Evolutionary conservation across 2,797 vertebrate genomes (phyloP), one percentile per base, ranked within the genome.

Genomic region (Pampus argenteus): DNA sequence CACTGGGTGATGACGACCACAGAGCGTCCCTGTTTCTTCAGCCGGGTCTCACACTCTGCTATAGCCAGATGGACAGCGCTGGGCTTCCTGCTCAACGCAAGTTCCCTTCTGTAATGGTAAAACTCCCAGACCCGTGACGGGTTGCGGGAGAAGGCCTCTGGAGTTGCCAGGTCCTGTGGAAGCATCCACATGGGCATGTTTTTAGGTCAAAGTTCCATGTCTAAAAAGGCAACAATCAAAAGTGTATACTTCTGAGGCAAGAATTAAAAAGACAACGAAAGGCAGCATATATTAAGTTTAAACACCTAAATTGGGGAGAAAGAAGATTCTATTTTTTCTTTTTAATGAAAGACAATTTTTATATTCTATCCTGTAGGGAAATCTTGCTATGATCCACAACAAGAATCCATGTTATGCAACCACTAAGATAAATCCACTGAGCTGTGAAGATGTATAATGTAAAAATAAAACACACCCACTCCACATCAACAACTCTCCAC

Each of bases 71-170:
- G 98, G 0, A 95, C 97, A 0, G 95, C 79, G 0, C 93, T 98
- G 7, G 98, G 97, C 3, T 88, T 91, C 76, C 95, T 97, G 13
- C 83, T 95, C 82, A 95, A 63, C 76, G 95, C 94, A 66, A 97
- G 64, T 62, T 97, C 96, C 52, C 98, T 90, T 0, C 98, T 95
- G 90, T 99, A 97, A 61, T 99, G 97, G 89, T 97, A 99, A 76
- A 99, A 99, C 78, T 99, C 98, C 98, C 98, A 99, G 6, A 99
- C 97, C 0, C 95, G 94, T 0, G 98, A 97, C 0, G 98, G 96
- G 85, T 95, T 95, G 23, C 95, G 94, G 0, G 95, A 96, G 86
- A 99, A 99, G 63, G 96, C 95, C 82, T 95, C 95, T 0, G 98
- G 96, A 0, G 96, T 97, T 2, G 97, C 97, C 81, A 99, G 80